phyloP scores from a whole-genome alignment of 2,797 vertebrate genomes.

The Myotis daubentonii region DNA sequence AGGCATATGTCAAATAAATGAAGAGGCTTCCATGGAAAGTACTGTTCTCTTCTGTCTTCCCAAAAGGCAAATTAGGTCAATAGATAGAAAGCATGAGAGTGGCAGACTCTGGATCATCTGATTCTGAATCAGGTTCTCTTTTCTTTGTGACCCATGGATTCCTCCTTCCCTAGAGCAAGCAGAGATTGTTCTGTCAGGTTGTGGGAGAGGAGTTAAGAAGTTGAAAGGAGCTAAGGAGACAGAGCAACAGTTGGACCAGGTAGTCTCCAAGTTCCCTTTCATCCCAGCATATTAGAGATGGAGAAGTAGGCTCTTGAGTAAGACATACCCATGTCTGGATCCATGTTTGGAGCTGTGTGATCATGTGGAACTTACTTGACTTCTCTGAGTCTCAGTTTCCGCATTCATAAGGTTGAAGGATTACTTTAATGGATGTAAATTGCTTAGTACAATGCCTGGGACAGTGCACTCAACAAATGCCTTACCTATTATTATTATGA shows the following conservation, averaged over 20 bases:
- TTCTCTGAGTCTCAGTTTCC: neutral
- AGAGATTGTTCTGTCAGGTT: neutral
- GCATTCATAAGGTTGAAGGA: neutral
- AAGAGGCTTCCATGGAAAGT: neutral
- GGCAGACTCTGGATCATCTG: neutral
- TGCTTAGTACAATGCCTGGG: fast-evolving
- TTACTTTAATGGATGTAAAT: neutral
- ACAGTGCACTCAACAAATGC: neutral
- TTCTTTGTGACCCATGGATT: neutral
- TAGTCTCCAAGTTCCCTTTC: neutral
- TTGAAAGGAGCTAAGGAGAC: neutral
- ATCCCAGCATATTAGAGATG: neutral
- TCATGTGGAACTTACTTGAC: neutral
- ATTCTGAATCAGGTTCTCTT: neutral
- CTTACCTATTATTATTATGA: neutral
- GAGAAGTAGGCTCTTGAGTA: neutral
- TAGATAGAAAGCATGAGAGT: neutral
- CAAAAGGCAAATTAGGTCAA: neutral
- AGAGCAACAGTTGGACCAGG: neutral
- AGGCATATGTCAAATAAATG: neutral
- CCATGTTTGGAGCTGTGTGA: neutral
- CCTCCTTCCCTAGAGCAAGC: neutral
- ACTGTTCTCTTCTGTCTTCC: neutral
- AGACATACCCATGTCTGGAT: neutral
- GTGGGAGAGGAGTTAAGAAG: neutral